Evolutionary conservation across 2,888 invertebrate genomes (phyloP).

Genomic region (Megaustenia siamemsis): DNA sequence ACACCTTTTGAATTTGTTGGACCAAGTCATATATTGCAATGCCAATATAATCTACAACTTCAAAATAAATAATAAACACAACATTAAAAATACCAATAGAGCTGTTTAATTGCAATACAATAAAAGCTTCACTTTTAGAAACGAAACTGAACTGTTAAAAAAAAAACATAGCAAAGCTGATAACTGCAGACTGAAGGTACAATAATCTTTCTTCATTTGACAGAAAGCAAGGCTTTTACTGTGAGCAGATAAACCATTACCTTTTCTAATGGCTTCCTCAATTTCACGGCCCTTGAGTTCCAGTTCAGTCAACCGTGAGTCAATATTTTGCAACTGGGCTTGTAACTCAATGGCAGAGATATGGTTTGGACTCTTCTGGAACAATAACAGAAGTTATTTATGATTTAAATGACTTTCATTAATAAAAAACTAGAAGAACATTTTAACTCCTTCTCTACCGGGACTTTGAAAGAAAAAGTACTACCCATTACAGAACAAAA

Average conservation of each 20-base stretch:
- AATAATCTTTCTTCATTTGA: no score
- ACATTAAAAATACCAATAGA: not conserved
- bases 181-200: not conserved
- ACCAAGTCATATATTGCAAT: no score
- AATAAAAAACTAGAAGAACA: no score
- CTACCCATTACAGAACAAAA: no score
- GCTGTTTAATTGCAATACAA: not conserved
- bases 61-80: not conserved
- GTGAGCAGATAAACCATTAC: conserved; percentile 83
- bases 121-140: not conserved
- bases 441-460: no score
- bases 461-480: not conserved
- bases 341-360: conserved; percentile 71
- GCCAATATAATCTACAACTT: no score
- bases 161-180: not conserved
- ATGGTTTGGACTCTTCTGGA: conserved; percentile 49
- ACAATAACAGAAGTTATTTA: not conserved
- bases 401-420: no score
- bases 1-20: no score
- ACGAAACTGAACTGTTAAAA: not conserved
- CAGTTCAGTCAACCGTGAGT: conserved; percentile 91
- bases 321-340: conserved; percentile 87
- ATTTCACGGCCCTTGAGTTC: conserved; percentile 94
- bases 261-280: conserved; percentile 92
- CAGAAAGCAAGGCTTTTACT: not conserved